Percentiles rank a stretch among this genome's conserved stretches.
These are phyloP conservation scores for Clunio marinus DNA, from an alignment of 2,888 invertebrate species.

Conservation along the genomic window DNA sequence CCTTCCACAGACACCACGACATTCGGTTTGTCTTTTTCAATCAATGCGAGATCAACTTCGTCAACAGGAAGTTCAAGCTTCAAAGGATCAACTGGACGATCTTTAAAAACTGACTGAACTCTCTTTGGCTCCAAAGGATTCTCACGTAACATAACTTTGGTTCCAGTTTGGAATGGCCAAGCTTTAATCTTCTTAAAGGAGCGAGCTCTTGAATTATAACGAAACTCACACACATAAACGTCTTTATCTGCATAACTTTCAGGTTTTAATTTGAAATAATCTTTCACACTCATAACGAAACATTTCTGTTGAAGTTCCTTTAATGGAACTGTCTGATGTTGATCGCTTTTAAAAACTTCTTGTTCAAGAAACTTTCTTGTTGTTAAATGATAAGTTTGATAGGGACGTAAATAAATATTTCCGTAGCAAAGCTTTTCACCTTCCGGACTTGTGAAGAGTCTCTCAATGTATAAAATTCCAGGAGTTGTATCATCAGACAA, in stretches of 20 bases:
- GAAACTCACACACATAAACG: constrained; percentile 94
- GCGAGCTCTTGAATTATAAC: constrained; percentile 80
- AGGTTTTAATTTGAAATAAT: constrained; percentile 86
- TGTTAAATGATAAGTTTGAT: constrained; percentile 93
- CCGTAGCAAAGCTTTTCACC: constrained; percentile 86
- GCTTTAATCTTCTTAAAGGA: constrained; percentile 92
- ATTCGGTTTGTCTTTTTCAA: constrained; percentile 83
- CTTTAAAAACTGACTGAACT: constrained; percentile 79
- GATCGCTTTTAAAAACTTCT: constrained; percentile 94
- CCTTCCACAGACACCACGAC: constrained; percentile 68
- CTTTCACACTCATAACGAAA: constrained; percentile 88
- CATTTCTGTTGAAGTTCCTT: constrained; percentile 84
- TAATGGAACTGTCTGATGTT: constrained; percentile 76
- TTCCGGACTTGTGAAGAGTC: constrained; percentile 79
- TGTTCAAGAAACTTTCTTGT: constrained; percentile 93
- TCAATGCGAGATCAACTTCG: constrained; percentile 54
- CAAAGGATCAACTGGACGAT: constrained; percentile 19
- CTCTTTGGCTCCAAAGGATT: constrained; percentile 76
- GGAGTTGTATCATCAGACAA: constrained; percentile 60
- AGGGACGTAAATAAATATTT: constrained; percentile 86
- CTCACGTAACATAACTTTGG: constrained; percentile 64
- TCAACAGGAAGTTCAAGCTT: constrained; percentile 25
- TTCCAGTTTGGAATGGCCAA: constrained; percentile 62
- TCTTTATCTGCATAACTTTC: constrained; percentile 87
- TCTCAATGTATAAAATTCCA: constrained; percentile 80